phyloP scores from a whole-genome alignment of 2,113 vertebrate species.

The Leptosomus discolor region DNA sequence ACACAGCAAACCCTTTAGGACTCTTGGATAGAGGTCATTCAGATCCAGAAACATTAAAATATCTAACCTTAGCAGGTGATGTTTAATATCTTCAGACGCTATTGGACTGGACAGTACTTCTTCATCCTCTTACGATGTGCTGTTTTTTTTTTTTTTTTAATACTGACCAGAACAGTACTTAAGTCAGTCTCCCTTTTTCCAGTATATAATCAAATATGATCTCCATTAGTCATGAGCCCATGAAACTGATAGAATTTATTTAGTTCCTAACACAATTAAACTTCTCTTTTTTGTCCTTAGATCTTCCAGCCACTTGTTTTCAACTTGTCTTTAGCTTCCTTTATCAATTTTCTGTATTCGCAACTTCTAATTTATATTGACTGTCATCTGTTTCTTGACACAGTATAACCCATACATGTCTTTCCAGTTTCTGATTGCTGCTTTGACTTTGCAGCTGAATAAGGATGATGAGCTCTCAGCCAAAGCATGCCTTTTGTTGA shows the following conservation, averaged over 20 bases:
- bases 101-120: background rate
- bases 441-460: slow-evolving; percentile 45
- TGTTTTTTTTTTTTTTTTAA: background rate
- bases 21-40: background rate
- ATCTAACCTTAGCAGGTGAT: background rate
- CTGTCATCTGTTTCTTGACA: background rate
- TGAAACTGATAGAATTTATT: background rate
- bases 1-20: background rate
- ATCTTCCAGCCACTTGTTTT: background rate
- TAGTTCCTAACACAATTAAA: background rate
- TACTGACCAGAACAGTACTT: background rate
- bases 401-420: background rate
- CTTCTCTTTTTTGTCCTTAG: background rate
- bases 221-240: background rate
- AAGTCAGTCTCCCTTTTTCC: background rate
- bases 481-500: slow-evolving; percentile 8
- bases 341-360: background rate
- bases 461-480: slow-evolving; percentile 31
- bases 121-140: background rate
- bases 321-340: background rate
- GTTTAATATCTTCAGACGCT: background rate
- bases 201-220: background rate
- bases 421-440: slow-evolving; percentile 36
- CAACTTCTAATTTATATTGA: slow-evolving; percentile 4
- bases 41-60: background rate